Evolutionary conservation across 2,888 invertebrate genomes (phyloP), one percentile per base, ranked within the genome.

Genomic region (Drosophila rellima): DNA sequence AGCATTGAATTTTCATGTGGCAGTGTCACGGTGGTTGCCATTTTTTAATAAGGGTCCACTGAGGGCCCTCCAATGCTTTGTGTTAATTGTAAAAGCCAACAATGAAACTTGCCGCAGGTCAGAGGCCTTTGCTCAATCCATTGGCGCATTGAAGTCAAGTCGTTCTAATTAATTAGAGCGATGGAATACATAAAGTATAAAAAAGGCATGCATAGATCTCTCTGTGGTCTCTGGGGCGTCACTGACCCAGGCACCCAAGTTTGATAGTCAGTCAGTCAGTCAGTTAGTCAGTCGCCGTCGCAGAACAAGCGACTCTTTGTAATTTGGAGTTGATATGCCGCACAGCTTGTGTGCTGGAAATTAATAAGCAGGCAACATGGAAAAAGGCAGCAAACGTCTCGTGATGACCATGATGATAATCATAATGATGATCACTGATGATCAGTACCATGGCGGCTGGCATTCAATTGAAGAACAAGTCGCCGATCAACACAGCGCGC

Each of bases 121-220:
- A 81, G 69, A 65, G 74, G 57, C 74, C 82, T 61, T 75, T 55
- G 59, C 64, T 55, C 54, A 65, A 74, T 29, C 18, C 65, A 70
- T 70, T 74, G 59, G 33, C 57, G 48, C 74, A 52, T 33, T 37
- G 31, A 35, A 63, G 63, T 71, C 62, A 35, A 63, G 63, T 71
- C 62, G 64, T 68, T 87, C 56, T 74, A 87, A 83, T 83, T 87
- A 83, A 83, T 83, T 87, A 87, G 77, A 87, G 79, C 87, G 60
- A 48, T 60, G 4, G 5, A 45, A 60, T 51, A 51, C 40, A 47
- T 31, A 51, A 11, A 17, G 18, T 13, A 15, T 39, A 3, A 13
- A 23, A 29, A 13, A 48, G 26, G 37, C 39, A 26, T 10, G 39
- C 35, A 39, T 33, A 51, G 29, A 20, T 70, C 37, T 40, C 37